These are phyloP conservation scores for Aplidium turbinatum DNA, from an alignment of 23 tunicate species.

Conservation along the genomic window DNA sequence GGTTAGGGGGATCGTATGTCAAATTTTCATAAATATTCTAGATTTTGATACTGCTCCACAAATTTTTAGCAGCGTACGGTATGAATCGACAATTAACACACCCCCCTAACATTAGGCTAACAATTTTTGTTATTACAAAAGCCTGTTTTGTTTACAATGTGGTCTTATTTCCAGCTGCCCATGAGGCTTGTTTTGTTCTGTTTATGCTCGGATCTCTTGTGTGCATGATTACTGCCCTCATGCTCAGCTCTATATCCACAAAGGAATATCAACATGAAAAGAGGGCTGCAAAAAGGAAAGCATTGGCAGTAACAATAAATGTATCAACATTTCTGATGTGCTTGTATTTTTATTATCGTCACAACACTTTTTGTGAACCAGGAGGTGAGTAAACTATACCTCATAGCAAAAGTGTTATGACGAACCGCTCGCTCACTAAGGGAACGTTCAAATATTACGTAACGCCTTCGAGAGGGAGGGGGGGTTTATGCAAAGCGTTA, in stretches of 20 bases:
- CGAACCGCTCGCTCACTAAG: no score
- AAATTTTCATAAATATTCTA: no score
- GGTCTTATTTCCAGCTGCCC: conserved; percentile 26
- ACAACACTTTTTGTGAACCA: conserved; percentile 51
- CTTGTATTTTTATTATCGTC: conserved; percentile 48
- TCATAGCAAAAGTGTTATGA: no score
- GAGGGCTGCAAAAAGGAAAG: conserved; percentile 7
- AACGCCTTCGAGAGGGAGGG: no score
- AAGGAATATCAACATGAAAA: conserved; percentile 1
- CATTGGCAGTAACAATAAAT: conserved; percentile 6
- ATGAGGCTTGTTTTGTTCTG: conserved; percentile 36
- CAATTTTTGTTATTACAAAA: background rate
- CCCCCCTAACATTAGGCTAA: no score
- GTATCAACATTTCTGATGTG: conserved; percentile 27
- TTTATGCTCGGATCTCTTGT: conserved; percentile 39
- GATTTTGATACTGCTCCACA: no score
- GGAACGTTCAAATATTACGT: no score
- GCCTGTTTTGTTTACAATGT: background rate
- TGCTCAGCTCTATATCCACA: conserved; percentile 5
- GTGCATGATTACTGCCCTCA: conserved; percentile 39
- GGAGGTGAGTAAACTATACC: conserved; percentile 41
- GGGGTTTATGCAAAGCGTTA: no score
- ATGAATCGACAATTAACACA: no score
- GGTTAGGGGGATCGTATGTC: no score
- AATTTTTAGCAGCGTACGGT: no score